A percentile compares a stretch with the other conserved stretches of the same genome.
Evolutionary conservation across 2,888 invertebrate genomes (phyloP).

Genomic region (Rosalia funebris): DNA sequence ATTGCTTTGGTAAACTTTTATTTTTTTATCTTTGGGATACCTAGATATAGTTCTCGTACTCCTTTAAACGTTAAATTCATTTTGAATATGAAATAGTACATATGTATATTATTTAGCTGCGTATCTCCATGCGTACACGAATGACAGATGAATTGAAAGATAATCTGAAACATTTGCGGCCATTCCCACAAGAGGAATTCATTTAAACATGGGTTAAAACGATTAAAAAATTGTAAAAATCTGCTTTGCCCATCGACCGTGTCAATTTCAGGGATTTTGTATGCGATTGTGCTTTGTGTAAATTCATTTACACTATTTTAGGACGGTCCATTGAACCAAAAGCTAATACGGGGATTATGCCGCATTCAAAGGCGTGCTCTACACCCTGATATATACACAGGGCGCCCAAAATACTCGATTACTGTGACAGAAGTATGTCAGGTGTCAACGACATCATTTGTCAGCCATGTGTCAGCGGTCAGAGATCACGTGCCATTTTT

Average conservation of each 20-base stretch:
- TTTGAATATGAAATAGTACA: too few species aligned
- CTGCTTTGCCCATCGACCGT: slow-evolving; percentile 41
- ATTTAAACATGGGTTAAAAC: slow-evolving; percentile 32
- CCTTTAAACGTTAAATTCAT: too few species aligned
- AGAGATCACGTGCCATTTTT: too few species aligned
- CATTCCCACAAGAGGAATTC: slow-evolving; percentile 29
- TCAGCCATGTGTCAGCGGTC: too few species aligned
- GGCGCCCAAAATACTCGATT: not conserved
- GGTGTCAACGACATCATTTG: too few species aligned
- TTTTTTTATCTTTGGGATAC: too few species aligned
- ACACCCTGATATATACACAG: slow-evolving; percentile 1
- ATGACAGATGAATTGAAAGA: slow-evolving; percentile 12
- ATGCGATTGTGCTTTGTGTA: slow-evolving; percentile 41
- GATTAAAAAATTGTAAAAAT: slow-evolving; percentile 35
- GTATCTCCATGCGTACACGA: not conserved
- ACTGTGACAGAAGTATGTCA: too few species aligned
- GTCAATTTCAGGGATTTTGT: slow-evolving; percentile 44
- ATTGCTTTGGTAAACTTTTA: too few species aligned
- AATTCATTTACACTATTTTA: slow-evolving; percentile 44
- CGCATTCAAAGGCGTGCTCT: slow-evolving; percentile 10
- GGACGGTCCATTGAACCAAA: slow-evolving; percentile 39
- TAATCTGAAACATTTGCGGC: slow-evolving; percentile 28
- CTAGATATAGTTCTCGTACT: too few species aligned
- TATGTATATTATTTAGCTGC: too few species aligned
- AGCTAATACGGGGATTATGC: slow-evolving; percentile 9